Evolutionary conservation across 2,888 invertebrate genomes (phyloP), one percentile per base, ranked within the genome.

Genomic region (Ennomos quercinarius): DNA sequence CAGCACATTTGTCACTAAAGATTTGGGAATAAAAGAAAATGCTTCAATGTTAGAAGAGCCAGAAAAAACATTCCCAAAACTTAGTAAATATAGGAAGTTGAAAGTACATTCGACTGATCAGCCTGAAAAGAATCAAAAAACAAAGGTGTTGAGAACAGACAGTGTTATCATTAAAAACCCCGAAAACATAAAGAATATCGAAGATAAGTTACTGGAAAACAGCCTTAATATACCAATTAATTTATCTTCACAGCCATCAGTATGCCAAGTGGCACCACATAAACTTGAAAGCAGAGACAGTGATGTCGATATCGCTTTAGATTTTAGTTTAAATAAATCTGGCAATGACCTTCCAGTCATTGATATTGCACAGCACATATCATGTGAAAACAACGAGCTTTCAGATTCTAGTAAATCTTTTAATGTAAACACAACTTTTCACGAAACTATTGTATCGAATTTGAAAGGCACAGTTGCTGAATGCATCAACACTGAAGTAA

Each of bases 121-220:
- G 5, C 70, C 71, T 57, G 76, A 77, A 49, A 72, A 67, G 52
- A 58, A 66, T 46, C 43, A 57, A 60, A 54, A 62, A 37, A 48
- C 67, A 46, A 81, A 78, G 64, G 71, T 72, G 63, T 64, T 78
- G 40, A 81, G 92, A 77, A 90, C 84, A 38, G 86, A 92, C 63
- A 92, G 92, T 73, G 92, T 92, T 1, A 92, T 92, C 37, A 91
- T 91, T 61, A 90, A 91, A 81, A 92, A 91, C 78, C 91, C 91
- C 10, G 92, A 92, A 62, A 91, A 85, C 67, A 63, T 67, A 2
- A 87, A 83, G 72, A 74, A 68, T 52, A 67, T 66, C 44, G 83
- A 84, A 61, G 75, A 80, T 50, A 72, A 60, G n/a, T 51, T 55
- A 59, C 55, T 63, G 1, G 71, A 52, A 27, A 44, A 62, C 4